Base-by-base conservation (phyloP, 2,113 vertebrate genomes). In the Chroicocephalus ridibundus region DNA sequence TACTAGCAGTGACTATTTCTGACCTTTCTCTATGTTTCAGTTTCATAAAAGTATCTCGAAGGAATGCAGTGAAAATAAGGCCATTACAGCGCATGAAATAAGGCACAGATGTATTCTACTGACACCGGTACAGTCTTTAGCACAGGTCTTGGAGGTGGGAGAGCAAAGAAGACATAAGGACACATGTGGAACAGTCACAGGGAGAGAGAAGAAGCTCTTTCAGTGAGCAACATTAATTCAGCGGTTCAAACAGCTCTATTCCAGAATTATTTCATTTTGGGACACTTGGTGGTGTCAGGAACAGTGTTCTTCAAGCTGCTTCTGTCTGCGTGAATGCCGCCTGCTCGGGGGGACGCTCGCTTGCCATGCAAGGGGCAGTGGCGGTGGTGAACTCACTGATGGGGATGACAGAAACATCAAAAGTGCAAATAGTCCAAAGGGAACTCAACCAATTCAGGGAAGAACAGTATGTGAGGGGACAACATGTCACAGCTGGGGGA, bases 281-380 rank as follows among this genome's bases (percentile, higher is more conserved):
- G 54, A 42, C 26, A 51, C 26, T 3, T 10, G 36, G 44, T 21
- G 36, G 26, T 74, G n/a, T 52, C 58, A 22, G 44, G 11, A 66
- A 44, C 19, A 34, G 52, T 1, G 5, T 25, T 32, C 58, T n/a
- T 57, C 6, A 11, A 31, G 66, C n/a, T 29, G 17, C 20, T 64
- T 64, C 55, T 26, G 15, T 6, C 7, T 13, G 44, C 3, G 6
- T 15, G 65, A 27, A 27, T 2, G 47, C 27, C 1, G 0, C 1
- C 1, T 54, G 51, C 24, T 6, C 6, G 40, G 40, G 29, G 5
- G 71, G 57, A 24, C 7, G 47, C 51, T 65, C n/a, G 5, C 4
- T 16, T 11, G 14, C 64, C 36, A 5, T 1, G 16, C 34, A 26
- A 44, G 47, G 47, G 29, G n/a, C 31, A 19, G 52, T 4, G 52